Percentiles rank a stretch among this genome's conserved stretches.
Evolutionary conservation across 37 sponge, comb jelly and placozoan species (phyloP).

Genomic region (Lycopodina hypogea): DNA sequence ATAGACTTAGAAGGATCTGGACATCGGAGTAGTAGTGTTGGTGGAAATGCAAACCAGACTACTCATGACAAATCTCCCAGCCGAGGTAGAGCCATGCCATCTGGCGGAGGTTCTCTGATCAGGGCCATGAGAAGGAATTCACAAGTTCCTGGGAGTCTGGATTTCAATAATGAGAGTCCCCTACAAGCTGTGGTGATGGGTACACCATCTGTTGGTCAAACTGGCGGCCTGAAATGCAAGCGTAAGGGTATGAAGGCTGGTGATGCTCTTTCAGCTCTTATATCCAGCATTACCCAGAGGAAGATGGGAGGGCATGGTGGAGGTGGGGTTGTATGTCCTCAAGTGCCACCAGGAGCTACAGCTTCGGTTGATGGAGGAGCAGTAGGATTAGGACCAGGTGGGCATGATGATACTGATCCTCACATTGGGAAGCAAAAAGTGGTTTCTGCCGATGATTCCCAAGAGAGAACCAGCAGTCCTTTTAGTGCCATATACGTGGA

Average conservation of each 20-base stretch:
- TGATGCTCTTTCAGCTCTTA: slow-evolving; percentile 31
- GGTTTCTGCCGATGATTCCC: neutral
- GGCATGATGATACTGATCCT: neutral
- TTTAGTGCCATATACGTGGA: slow-evolving; percentile 58
- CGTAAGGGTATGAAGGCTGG: slow-evolving; percentile 25
- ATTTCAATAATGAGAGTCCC: slow-evolving; percentile 8
- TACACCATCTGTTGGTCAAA: neutral
- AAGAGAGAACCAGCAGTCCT: neutral
- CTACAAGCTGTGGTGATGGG: slow-evolving; percentile 16
- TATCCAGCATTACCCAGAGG: slow-evolving; percentile 34
- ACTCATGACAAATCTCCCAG: neutral
- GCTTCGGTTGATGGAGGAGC: neutral
- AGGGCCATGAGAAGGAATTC: slow-evolving; percentile 20
- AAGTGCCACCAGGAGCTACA: neutral
- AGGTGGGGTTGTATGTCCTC: neutral
- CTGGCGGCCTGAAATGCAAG: neutral
- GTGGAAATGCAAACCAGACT: neutral
- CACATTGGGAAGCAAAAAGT: slow-evolving; percentile 3
- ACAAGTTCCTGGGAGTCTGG: slow-evolving; percentile 5
- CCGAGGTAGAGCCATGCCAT: slow-evolving; percentile 2
- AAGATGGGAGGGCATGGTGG: slow-evolving; percentile 8
- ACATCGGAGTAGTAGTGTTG: too few species aligned
- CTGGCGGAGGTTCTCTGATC: slow-evolving; percentile 26
- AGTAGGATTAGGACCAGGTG: neutral
- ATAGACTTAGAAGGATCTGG: slow-evolving; percentile 47